Evolutionary conservation across 2,888 invertebrate species (phyloP).

Genomic region (Suillia variegata): DNA sequence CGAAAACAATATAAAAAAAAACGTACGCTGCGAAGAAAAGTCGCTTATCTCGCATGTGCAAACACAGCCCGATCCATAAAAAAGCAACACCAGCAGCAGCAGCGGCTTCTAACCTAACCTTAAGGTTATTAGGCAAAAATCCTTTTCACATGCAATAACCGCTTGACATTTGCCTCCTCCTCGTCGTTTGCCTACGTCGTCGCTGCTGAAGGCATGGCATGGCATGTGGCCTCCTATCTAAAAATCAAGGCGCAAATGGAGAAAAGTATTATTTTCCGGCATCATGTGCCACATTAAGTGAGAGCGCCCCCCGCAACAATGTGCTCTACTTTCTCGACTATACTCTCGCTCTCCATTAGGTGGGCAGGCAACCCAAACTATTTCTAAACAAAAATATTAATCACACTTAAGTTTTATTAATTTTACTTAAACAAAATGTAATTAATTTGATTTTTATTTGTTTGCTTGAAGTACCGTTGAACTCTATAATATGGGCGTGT

Average conservation of each 20-base stretch:
- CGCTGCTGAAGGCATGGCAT: neutral
- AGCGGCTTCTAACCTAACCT: no score
- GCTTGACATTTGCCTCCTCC: no score
- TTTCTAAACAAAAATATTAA: no score
- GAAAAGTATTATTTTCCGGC: neutral
- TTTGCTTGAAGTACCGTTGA: no score
- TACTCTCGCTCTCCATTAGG: neutral
- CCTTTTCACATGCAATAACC: neutral
- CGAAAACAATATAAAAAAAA: conserved; percentile 1
- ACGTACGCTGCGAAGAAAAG: neutral
- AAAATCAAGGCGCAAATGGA: neutral
- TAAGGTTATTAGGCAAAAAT: neutral
- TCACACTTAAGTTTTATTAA: no score
- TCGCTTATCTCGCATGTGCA: neutral
- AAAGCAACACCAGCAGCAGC: no score
- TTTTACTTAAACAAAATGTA: no score
- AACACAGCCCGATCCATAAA: neutral
- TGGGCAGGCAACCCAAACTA: no score
- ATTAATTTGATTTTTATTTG: no score
- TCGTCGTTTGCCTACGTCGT: neutral
- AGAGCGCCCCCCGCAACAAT: no score
- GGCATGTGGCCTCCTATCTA: neutral
- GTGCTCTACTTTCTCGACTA: no score
- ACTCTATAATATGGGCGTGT: no score
- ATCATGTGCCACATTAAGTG: conserved; percentile 14